phyloP scores from a whole-genome alignment of 1,140 invertebrate genomes.

The Orius laevigatus region DNA sequence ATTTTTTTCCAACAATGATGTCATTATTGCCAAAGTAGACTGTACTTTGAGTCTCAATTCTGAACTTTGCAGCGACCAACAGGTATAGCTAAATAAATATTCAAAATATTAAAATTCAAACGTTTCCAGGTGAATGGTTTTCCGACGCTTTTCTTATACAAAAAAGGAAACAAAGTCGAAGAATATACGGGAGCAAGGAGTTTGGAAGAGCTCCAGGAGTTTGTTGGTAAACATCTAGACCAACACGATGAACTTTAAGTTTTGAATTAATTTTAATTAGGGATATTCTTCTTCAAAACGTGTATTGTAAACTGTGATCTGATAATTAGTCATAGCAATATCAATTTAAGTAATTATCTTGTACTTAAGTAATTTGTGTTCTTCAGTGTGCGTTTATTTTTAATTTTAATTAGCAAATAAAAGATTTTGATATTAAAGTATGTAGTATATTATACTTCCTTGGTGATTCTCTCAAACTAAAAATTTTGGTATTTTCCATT shows the following conservation, averaged over 20 bases:
- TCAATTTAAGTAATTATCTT: no score
- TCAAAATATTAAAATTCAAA: background rate
- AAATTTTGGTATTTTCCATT: no score
- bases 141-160: conserved; percentile 48
- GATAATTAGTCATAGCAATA: no score
- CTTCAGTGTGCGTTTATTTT: no score
- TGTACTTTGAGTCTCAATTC: conserved; percentile 49
- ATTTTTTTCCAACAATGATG: conserved; percentile 40
- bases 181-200: conserved; percentile 55
- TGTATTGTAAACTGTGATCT: no score
- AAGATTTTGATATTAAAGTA: no score
- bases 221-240: conserved; percentile 35
- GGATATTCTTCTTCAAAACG: no score
- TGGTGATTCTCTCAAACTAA: no score
- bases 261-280: no score
- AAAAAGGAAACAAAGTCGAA: conserved; percentile 43
- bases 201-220: conserved; percentile 46
- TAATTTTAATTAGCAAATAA: no score
- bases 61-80: conserved; percentile 45
- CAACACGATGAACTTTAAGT: conserved; percentile 41
- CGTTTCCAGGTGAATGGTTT: conserved; percentile 42
- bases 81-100: conserved; percentile 29
- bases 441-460: no score
- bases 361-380: no score
- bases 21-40: conserved; percentile 57